phyloP scores from a whole-genome alignment of 1,140 invertebrate genomes.

The Argopecten irradians region DNA sequence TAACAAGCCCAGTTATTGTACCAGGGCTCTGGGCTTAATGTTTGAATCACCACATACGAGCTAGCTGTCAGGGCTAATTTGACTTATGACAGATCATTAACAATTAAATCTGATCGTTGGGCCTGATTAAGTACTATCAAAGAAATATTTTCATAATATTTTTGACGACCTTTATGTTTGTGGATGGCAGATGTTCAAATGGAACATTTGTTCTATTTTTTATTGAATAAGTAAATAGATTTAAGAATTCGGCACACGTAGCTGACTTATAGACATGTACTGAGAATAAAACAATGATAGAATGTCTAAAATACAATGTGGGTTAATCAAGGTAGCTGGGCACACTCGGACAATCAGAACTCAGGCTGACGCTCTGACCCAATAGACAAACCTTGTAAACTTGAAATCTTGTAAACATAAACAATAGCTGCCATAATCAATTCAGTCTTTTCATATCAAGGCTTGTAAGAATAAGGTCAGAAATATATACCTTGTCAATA shows the following conservation, averaged over 20 bases:
- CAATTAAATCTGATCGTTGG: not conserved
- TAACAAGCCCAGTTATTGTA: no score
- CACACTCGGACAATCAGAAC: not conserved
- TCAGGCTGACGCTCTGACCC: not conserved
- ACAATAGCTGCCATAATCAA: not conserved
- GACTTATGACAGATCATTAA: slow-evolving; percentile 7
- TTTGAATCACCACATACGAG: not conserved
- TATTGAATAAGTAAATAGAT: not conserved
- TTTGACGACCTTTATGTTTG: not conserved
- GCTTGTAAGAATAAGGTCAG: no score
- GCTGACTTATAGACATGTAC: not conserved
- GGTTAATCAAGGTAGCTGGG: not conserved
- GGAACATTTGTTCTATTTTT: not conserved
- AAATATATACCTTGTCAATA: no score
- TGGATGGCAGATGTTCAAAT: not conserved
- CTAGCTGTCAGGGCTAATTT: not conserved
- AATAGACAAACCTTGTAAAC: not conserved
- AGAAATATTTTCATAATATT: slow-evolving; percentile 10
- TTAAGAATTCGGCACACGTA: not conserved
- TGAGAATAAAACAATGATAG: not conserved
- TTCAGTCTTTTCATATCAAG: not conserved
- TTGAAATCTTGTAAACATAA: not conserved
- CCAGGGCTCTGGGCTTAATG: no score
- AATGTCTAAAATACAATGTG: not conserved
- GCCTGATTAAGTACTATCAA: not conserved